Conservation (phyloP, 2,888 invertebrate species). For the Opisthograptis luteolata region DNA sequence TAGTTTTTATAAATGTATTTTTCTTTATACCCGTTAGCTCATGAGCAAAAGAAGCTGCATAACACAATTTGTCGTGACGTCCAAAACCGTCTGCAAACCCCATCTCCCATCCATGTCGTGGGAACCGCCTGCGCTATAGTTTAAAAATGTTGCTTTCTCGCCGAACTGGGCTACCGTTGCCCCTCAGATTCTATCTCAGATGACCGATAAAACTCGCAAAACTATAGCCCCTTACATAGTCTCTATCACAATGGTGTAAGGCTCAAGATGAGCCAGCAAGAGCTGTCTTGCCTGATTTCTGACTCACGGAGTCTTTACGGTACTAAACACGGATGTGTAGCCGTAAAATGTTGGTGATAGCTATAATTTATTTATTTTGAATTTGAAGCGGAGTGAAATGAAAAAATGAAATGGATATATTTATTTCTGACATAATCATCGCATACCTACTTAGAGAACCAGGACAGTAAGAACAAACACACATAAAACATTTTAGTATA, state of each 20-base stretch:
- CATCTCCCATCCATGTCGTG: conserved; percentile 62
- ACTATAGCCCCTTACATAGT: conserved; percentile 20
- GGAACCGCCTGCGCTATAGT: conserved; percentile 65
- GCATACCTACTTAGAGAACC: too few relatives aligned
- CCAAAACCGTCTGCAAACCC: conserved; percentile 35
- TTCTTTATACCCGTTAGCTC: conserved; percentile 5
- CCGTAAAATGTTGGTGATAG: conserved; percentile 21
- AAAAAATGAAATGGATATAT: too few relatives aligned
- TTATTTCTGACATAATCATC: too few relatives aligned
- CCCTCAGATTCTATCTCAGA: conserved; percentile 69
- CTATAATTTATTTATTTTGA: conserved; percentile 16
- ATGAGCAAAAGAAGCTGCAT: conserved; percentile 23
- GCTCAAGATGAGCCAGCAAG: conserved; percentile 13
- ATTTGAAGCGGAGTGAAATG: conserved; percentile 39
- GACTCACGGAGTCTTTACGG: conserved; percentile 53
- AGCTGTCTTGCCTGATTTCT: conserved; percentile 34
- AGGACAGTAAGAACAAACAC: too few relatives aligned
- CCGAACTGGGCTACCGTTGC: conserved; percentile 71
- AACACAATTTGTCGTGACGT: conserved; percentile 32
- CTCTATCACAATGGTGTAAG: conserved; percentile 21
- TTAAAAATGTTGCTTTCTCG: conserved; percentile 77
- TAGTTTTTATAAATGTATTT: neutral
- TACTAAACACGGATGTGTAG: conserved; percentile 37
- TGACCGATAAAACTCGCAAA: conserved; percentile 61
- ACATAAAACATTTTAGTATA: too few relatives aligned